Percentiles rank a stretch among this genome's conserved stretches.
Conservation (phyloP, 2,113 vertebrate genomes). For the Laticauda laticaudata region DNA sequence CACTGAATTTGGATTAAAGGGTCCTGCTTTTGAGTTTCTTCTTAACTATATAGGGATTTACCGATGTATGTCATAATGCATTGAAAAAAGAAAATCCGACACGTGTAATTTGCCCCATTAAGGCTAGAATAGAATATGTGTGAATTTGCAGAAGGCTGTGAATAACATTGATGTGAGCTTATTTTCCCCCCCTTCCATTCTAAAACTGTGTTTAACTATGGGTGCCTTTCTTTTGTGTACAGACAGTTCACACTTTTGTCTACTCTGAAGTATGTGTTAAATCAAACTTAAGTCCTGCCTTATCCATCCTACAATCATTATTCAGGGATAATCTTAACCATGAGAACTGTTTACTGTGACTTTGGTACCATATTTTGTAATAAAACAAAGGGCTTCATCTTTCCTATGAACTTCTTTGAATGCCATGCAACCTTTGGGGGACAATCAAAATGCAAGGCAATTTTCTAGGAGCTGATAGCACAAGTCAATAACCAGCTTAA, state of each 20-base stretch:
- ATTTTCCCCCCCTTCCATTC: neutral
- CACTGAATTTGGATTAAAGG: conserved; percentile 47
- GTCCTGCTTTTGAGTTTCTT: conserved; percentile 48
- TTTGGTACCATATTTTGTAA: conserved; percentile 25
- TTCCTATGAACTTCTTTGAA: conserved; percentile 34
- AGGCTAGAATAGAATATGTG: neutral
- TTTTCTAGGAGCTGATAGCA: conserved; percentile 46
- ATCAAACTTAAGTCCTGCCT: conserved; percentile 32
- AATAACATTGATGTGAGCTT: conserved; percentile 12
- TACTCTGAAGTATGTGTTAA: conserved; percentile 5
- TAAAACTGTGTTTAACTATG: conserved; percentile 24
- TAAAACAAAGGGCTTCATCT: conserved; percentile 48
- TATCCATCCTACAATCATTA: conserved; percentile 12
- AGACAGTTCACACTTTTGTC: conserved; percentile 25
- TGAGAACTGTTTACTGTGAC: conserved; percentile 32
- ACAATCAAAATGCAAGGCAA: conserved; percentile 24
- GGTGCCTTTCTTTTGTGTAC: conserved; percentile 53
- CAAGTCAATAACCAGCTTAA: conserved; percentile 38
- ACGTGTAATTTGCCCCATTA: conserved; percentile 1
- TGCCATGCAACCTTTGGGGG: conserved; percentile 31
- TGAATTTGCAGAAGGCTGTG: conserved; percentile 33
- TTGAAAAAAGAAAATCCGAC: neutral
- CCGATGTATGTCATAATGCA: conserved; percentile 11
- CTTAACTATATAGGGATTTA: conserved; percentile 44
- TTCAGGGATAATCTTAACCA: conserved; percentile 22